phyloP scores from a whole-genome alignment of 2,113 vertebrate species.

The Malaclemys terrapin region DNA sequence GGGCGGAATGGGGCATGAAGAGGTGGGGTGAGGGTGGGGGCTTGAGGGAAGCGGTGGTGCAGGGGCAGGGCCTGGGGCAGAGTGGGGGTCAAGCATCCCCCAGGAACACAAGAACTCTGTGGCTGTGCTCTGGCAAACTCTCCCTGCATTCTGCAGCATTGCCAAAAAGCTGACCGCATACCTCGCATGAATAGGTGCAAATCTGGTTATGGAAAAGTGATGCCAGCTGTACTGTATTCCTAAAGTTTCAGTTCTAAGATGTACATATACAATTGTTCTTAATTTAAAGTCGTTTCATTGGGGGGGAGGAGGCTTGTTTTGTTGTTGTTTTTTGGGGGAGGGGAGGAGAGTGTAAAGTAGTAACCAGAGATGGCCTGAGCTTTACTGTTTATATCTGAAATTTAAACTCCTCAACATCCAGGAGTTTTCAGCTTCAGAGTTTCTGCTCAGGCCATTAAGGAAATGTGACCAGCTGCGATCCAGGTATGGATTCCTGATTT shows the following conservation, averaged over 20 bases:
- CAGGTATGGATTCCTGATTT: background rate
- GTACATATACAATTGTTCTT: background rate
- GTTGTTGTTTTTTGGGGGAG: background rate
- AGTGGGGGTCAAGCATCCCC: too few relatives aligned
- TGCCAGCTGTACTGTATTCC: background rate
- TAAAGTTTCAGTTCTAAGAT: background rate
- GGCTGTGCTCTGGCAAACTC: background rate
- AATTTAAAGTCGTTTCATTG: background rate
- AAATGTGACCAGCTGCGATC: background rate
- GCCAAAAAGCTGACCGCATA: background rate
- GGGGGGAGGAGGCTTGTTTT: background rate
- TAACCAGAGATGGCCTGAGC: rapidly evolving
- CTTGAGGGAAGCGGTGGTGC: too few relatives aligned
- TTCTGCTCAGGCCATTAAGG: background rate
- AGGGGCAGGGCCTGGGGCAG: too few relatives aligned
- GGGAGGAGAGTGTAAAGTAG: background rate
- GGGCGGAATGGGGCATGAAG: too few relatives aligned
- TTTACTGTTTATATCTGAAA: background rate
- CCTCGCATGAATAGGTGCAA: background rate
- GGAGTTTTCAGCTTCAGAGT: background rate
- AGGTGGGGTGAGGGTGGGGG: too few relatives aligned
- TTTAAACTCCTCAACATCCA: background rate
- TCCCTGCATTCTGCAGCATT: background rate
- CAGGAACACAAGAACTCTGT: too few relatives aligned
- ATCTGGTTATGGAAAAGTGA: background rate